A percentile compares a stretch with the other conserved stretches of the same genome.
phyloP scores from a whole-genome alignment of 2,113 vertebrate species.

The Callocephalon fimbriatum region DNA sequence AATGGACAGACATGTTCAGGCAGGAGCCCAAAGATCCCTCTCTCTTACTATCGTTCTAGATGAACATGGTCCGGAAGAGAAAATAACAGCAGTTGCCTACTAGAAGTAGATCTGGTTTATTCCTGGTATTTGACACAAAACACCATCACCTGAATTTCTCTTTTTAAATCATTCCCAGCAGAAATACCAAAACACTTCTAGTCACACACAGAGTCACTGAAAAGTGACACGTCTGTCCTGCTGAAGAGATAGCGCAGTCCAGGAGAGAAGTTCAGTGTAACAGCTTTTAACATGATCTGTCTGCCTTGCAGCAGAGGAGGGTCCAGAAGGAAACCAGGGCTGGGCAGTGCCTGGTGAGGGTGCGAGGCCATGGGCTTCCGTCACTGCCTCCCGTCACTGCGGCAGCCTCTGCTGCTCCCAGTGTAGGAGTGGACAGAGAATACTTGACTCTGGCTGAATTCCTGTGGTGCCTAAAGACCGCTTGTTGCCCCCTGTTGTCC shows the following conservation, averaged over 20 bases:
- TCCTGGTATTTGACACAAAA: background rate
- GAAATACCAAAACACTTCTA: background rate
- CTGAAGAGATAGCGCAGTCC: background rate
- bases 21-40: background rate
- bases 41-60: background rate
- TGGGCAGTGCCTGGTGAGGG: background rate
- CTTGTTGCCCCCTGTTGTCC: background rate
- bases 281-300: background rate
- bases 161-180: background rate
- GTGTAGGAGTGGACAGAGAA: accelerated
- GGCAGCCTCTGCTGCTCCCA: background rate
- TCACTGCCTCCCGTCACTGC: accelerated
- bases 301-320: background rate
- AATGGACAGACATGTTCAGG: background rate
- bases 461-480: accelerated
- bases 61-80: background rate
- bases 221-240: too few species aligned
- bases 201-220: background rate
- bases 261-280: background rate
- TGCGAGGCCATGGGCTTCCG: accelerated
- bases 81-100: background rate
- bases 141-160: background rate
- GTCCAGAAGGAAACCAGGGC: background rate
- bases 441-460: background rate
- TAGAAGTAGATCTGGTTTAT: background rate